These are phyloP conservation scores for Idaea aversata DNA, from an alignment of 2,888 invertebrate genomes.

Conservation along the genomic window DNA sequence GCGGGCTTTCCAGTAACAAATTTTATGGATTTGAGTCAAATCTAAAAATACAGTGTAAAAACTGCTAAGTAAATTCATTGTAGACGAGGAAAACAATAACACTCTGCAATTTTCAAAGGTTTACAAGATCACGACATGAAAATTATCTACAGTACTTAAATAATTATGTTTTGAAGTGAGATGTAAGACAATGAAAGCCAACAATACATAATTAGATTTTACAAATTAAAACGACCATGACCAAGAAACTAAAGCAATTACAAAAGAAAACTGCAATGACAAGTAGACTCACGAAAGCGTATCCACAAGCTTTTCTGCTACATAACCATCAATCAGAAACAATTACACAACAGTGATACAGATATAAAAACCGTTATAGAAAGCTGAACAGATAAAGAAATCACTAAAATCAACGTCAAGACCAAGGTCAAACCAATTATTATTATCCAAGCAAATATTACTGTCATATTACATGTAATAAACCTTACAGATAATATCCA, in stretches of 20 bases:
- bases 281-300: conserved; percentile 38
- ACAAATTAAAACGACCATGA: conserved; percentile 10
- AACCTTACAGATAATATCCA: neutral
- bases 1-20: neutral
- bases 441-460: neutral
- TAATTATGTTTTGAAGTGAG: neutral
- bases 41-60: neutral
- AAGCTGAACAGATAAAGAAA: conserved; percentile 23
- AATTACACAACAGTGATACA: conserved; percentile 27
- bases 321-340: neutral
- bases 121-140: neutral
- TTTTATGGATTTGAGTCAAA: neutral
- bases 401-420: conserved; percentile 16
- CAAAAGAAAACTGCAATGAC: conserved; percentile 21
- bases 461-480: neutral
- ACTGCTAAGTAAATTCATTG: neutral
- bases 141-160: neutral
- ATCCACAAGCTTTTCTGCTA: conserved; percentile 13
- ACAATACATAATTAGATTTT: conserved; percentile 1
- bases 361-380: conserved; percentile 24
- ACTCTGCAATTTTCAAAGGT: neutral
- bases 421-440: conserved; percentile 21
- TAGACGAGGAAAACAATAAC: neutral
- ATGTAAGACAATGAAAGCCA: neutral
- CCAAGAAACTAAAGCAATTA: conserved; percentile 14